Base-by-base conservation (phyloP, 2,113 vertebrate species). In the Cynocephalus volans region DNA sequence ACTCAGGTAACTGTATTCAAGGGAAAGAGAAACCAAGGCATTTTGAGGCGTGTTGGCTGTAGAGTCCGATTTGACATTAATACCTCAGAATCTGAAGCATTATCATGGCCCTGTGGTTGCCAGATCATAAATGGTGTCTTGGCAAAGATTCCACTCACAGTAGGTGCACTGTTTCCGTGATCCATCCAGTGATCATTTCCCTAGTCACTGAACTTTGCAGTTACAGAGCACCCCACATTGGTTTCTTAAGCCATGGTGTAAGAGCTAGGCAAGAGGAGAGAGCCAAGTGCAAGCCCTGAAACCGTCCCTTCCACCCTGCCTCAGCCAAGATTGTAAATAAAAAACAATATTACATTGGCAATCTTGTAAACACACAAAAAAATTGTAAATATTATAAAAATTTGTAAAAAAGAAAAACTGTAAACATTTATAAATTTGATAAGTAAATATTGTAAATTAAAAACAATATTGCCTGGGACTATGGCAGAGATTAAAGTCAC, bases 61-160 rank as follows among this genome's bases (percentile, higher is more conserved):
- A 88, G 31, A 75, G 18, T 88, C 54, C 36, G 3, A 72, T 80
- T 70, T 80, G 84, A 70, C 64, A 80, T 87, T 41, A 93, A 87
- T 62, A 88, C 24, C 15, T 75, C 15, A 48, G 64, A 52, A 72
- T 94, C 21, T 52, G 18, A 86, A 72, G 41, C 52, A 70, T 56
- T 45, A 45, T 65, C 26, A 73, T 82, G 67, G 21, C 6, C 26
- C 11, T 73, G 48, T 76, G 45, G 33, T 13, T 36, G 50, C 21
- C 50, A 83, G 65, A 81, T 50, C 52, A 88, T 33, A 84, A 75
- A 82, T 13, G 41, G 12, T 17, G 21, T 69, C 48, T 45, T 90
- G 28, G 10, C 48, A 33, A 67, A 76, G 50, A 76, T 67, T 60
- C 80, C 36, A 89, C 21, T 28, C 26, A 64, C 17, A 76, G 23